Conservation (phyloP, 2,888 invertebrate species). For the Cephus pygmeus region DNA sequence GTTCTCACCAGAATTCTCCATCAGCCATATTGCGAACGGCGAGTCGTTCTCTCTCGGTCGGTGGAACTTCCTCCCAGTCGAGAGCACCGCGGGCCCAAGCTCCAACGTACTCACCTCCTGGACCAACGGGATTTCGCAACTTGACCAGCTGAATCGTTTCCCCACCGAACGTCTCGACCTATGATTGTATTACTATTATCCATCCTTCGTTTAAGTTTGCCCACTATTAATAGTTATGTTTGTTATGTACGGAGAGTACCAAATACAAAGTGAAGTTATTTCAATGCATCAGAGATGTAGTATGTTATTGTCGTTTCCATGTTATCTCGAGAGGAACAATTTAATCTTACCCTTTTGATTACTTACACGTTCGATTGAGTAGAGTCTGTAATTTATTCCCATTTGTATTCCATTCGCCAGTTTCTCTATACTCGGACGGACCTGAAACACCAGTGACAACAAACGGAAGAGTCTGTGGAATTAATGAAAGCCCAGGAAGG, state of each 20-base stretch:
- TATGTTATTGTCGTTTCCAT: neutral
- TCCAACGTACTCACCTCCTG: slow-evolving; percentile 75
- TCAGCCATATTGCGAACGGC: slow-evolving; percentile 74
- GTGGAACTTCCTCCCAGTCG: slow-evolving; percentile 82
- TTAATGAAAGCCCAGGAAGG: neutral
- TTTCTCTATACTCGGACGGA: slow-evolving; percentile 73
- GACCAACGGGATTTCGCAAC: slow-evolving; percentile 76
- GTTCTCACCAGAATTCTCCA: slow-evolving; percentile 78
- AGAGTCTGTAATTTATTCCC: slow-evolving; percentile 83
- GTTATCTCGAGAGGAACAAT: neutral
- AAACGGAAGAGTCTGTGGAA: neutral
- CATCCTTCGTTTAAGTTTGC: neutral
- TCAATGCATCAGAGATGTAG: neutral
- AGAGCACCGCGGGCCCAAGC: slow-evolving; percentile 77
- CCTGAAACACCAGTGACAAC: slow-evolving; percentile 57
- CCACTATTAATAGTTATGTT: neutral
- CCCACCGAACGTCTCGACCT: slow-evolving; percentile 79
- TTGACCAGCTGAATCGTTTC: slow-evolving; percentile 79
- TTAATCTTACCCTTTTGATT: neutral
- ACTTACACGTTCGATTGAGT: slow-evolving; percentile 78
- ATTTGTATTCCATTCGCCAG: slow-evolving; percentile 78
- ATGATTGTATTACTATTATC: slow-evolving; percentile 5
- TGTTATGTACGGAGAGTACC: neutral
- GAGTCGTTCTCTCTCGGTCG: slow-evolving; percentile 79
- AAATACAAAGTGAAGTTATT: neutral